Evolutionary conservation across 2,888 invertebrate species (phyloP).

Genomic region (Abrostola tripartita): DNA sequence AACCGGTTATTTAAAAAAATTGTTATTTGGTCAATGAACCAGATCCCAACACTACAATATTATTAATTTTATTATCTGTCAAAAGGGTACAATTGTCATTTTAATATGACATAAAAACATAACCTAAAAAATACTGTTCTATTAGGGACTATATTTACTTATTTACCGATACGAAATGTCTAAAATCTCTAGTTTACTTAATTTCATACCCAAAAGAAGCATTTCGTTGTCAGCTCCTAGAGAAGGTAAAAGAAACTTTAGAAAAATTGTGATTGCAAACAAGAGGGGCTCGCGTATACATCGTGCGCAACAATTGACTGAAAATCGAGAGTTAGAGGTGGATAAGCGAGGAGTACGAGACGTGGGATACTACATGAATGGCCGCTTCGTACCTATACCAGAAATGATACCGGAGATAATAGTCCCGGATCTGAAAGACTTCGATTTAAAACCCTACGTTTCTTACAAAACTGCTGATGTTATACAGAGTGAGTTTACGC

Average conservation of each 20-base stretch:
- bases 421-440: constrained; percentile 95
- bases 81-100: constrained; percentile 1
- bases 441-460: constrained; percentile 97
- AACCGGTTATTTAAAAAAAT: no score
- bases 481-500: constrained; percentile 93
- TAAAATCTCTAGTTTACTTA: constrained; percentile 71
- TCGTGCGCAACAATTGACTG: constrained; percentile 88
- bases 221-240: constrained; percentile 77
- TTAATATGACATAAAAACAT: constrained; percentile 31
- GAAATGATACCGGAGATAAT: constrained; percentile 98
- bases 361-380: constrained; percentile 88
- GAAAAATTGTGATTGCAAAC: constrained; percentile 92
- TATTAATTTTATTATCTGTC: not conserved
- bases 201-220: constrained; percentile 73
- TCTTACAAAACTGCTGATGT: constrained; percentile 94
- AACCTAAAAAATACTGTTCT: constrained; percentile 52
- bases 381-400: constrained; percentile 90
- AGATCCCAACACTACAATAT: no score
- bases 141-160: not conserved
- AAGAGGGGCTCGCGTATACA: constrained; percentile 92
- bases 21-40: no score
- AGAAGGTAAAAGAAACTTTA: constrained; percentile 93
- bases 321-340: constrained; percentile 90
- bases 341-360: constrained; percentile 92
- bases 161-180: constrained; percentile 70